Base-by-base conservation (phyloP, 2,888 invertebrate species). In the Physocephala rufipes region DNA sequence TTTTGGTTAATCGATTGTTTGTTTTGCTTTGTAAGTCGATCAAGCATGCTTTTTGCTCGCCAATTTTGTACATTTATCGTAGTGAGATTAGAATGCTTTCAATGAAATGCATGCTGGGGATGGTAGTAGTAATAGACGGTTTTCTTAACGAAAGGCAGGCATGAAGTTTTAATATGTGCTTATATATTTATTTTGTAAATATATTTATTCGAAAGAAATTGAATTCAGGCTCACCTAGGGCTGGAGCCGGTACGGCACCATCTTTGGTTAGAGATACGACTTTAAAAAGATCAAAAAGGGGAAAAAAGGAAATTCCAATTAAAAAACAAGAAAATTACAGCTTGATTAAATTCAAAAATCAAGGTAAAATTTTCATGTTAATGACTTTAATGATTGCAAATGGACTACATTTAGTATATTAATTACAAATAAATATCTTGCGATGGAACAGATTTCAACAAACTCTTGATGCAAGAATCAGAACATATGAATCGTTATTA, bases 211-310 rank as follows among this genome's bases (percentile, higher is more conserved):
- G 51, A 19, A 53, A 53, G 3, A 58, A 9, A 58, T 58, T 58
- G 13, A 26, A 36, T 7, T 68, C 70, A 67, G 72, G 85, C 86
- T 86, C 86, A 86, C 86, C 86, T 85, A 86, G 84, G 85, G 86
- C 86, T 82, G 86, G 86, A 80, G 86, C 85, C 84, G 83, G 84
- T 74, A 86, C 84, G 83, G 86, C 86, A 82, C 86, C 86, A 79
- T 86, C 86, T 86, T 86, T 86, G 81, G 86, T 86, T 81, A 86
- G 84, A 78, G 82, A 83, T 82, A 82, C 82, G 82, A 79, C 78
- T 77, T 75, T 72, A 72, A 59, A 68, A 59, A 36, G 36, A 36
- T 5, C 36, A 62, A 43, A 45, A 49, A n/a, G n/a, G 30, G 62
- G 36, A 59, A 30, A 24, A 63, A 70, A 64, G 53, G 26, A 68